A percentile compares a stretch with the other conserved stretches of the same genome.
phyloP scores from a whole-genome alignment of 2,113 vertebrate species.

The Pomatorhinus ruficollis region DNA sequence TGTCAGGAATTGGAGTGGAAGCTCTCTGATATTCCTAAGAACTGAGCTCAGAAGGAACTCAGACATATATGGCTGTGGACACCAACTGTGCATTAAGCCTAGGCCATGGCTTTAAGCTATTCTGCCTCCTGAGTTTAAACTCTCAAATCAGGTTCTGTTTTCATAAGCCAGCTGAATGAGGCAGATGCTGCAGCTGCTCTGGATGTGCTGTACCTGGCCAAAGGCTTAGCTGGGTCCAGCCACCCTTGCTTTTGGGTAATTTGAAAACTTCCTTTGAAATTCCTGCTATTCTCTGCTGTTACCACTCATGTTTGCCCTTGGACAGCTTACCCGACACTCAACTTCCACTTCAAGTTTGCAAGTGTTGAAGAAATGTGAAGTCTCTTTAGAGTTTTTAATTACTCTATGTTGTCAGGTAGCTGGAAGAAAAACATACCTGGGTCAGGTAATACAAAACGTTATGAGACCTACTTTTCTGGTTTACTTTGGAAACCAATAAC shows the following conservation, averaged over 20 bases:
- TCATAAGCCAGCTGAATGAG: not conserved
- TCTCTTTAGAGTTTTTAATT: not conserved
- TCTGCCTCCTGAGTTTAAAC: not conserved
- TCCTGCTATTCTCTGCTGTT: not conserved
- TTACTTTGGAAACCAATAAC: not conserved
- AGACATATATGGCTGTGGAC: accelerated
- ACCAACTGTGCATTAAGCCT: not conserved
- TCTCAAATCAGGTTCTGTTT: not conserved
- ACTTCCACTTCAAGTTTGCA: not conserved
- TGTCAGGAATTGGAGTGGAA: not conserved
- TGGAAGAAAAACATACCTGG: not conserved
- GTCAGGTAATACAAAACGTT: not conserved
- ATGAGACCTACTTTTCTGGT: not conserved
- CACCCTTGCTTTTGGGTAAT: accelerated
- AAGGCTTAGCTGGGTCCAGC: not conserved
- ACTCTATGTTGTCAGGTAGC: not conserved
- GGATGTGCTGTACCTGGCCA: not conserved
- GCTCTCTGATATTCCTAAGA: not conserved
- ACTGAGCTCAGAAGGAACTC: not conserved
- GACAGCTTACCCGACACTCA: not conserved
- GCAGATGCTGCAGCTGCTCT: not conserved
- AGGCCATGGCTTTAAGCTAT: not conserved
- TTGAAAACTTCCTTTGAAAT: not conserved
- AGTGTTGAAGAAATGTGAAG: not conserved
- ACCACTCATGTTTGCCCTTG: not conserved